Conservation (phyloP, 2,113 vertebrate genomes). For the Echinops telfairi region DNA sequence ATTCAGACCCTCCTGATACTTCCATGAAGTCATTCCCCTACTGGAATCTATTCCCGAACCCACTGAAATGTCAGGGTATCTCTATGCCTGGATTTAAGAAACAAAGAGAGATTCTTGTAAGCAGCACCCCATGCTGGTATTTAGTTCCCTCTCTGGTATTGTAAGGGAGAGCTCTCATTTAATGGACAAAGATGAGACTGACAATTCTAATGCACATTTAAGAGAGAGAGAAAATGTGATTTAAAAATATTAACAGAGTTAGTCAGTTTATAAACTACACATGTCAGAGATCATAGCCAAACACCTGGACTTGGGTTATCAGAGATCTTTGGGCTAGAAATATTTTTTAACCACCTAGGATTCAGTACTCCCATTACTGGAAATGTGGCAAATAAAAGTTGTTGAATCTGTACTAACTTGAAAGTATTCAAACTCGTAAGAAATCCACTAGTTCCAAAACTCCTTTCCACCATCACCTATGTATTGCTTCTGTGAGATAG, state of each 20-base stretch:
- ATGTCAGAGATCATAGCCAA: not conserved
- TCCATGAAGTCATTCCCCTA: not conserved
- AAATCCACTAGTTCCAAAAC: not conserved
- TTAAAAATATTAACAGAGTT: not conserved
- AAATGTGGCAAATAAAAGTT: not conserved
- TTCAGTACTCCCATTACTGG: slow-evolving; percentile 33
- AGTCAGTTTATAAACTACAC: not conserved
- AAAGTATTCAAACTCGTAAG: slow-evolving; percentile 26
- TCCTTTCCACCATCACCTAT: not conserved
- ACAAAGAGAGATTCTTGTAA: slow-evolving; percentile 12
- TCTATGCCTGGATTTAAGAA: not conserved
- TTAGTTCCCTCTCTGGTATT: not conserved
- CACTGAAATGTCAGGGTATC: not conserved
- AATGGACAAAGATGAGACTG: not conserved
- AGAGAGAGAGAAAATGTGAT: not conserved
- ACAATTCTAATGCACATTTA: not conserved
- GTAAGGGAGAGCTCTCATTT: not conserved
- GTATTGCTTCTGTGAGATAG: not conserved
- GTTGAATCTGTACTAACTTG: not conserved
- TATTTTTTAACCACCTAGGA: not conserved
- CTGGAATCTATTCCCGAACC: not conserved
- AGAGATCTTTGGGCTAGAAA: not conserved
- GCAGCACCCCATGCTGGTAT: not conserved
- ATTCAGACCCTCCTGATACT: not conserved
- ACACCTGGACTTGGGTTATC: not conserved